Base-by-base conservation (phyloP, 2,113 vertebrate species). In the Limanda limanda region DNA sequence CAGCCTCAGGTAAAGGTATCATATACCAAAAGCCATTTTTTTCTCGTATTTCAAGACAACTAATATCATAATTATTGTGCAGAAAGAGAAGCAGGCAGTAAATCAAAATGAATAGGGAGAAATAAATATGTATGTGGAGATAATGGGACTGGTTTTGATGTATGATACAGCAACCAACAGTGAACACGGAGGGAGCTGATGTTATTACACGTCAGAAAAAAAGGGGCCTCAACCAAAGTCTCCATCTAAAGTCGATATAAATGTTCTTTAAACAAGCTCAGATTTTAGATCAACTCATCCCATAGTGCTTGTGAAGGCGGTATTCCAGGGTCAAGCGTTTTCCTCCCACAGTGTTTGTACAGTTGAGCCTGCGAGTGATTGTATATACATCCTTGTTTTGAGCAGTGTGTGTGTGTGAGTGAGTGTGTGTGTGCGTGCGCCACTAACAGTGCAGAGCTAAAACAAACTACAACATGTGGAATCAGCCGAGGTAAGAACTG, bases 401-500 rank as follows among this genome's bases (percentile, higher is more conserved):
- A 23, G 27, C 52, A 5, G 2, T 27, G 56, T 15, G 24, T 15
- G 56, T 15, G 37, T 58, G 17, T 63, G 17, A 20, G 27, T 73
- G 71, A 21, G 47, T 55, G 59, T 63, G 35, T 40, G 37, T 3
- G 37, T 40, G 37, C 2, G 21, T 57, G 61, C 25, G 58, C 58
- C 9, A 15, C 77, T 13, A 45, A 83, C 71, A 75, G 78, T 23
- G 58, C 74, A 5, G 11, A 78, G 74, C 70, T 74, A 74, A 81
- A 81, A 85, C 81, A 73, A 83, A 82, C 82, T 24, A 68, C 80
- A 82, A 71, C 79, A 77, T 76, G 74, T 65, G 85, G 84, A 88
- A 61, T 86, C 85, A 40, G 81, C 83, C 69, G 74, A 75, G 42
- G n/a, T 70, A 81, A 83, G 81, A 74, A 70, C 84, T 18, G 20